phyloP scores from a whole-genome alignment of 2,888 invertebrate species.

The Sipunculus nudus region DNA sequence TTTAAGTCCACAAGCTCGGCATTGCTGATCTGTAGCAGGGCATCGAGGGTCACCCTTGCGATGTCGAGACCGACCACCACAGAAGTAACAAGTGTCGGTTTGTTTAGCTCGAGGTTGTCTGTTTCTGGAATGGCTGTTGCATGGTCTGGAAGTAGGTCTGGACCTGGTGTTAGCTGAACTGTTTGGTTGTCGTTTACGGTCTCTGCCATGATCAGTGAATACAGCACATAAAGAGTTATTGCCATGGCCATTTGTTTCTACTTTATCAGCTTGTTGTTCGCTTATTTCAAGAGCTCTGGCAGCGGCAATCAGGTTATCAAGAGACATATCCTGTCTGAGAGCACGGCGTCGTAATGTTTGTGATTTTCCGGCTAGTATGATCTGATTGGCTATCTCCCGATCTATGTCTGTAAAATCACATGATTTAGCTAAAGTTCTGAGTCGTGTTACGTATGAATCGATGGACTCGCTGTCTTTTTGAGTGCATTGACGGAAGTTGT shows the following conservation, averaged over 20 bases:
- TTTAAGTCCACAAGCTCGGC: too few relatives aligned
- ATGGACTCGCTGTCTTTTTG: constrained; percentile 7
- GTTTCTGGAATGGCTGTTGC: too few relatives aligned
- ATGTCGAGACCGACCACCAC: too few relatives aligned
- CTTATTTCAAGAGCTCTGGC: background rate
- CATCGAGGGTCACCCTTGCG: too few relatives aligned
- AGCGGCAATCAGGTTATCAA: background rate
- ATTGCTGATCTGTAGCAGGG: too few relatives aligned
- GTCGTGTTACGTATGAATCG: background rate
- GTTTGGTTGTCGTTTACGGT: too few relatives aligned
- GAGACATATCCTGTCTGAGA: constrained; percentile 12
- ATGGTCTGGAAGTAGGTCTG: too few relatives aligned
- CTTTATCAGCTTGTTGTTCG: background rate
- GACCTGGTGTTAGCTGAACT: too few relatives aligned
- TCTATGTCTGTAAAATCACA: constrained; percentile 16
- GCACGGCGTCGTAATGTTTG: constrained; percentile 13
- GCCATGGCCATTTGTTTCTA: background rate
- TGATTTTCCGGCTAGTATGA: constrained; percentile 27
- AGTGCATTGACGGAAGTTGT: constrained; percentile 11
- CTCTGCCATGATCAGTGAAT: too few relatives aligned
- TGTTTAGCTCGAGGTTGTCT: too few relatives aligned
- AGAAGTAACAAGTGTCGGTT: too few relatives aligned
- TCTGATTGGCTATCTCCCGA: constrained; percentile 24
- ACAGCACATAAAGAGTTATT: too few relatives aligned
- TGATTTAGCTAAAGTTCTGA: background rate